These are phyloP conservation scores for Chaunax sp. DNA, from an alignment of 2,797 vertebrate genomes.

Conservation along the genomic window DNA sequence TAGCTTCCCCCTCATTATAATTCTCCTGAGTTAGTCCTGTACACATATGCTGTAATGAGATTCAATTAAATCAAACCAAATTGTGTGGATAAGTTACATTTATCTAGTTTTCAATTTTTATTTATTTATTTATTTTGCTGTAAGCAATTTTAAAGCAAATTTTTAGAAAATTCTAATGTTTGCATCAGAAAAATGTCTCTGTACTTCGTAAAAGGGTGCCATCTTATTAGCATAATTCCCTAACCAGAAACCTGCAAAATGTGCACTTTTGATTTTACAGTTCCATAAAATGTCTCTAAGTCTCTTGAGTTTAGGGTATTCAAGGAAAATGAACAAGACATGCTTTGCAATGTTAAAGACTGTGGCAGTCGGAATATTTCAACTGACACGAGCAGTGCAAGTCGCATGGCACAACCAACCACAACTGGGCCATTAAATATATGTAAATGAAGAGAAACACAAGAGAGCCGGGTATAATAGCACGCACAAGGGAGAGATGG, in stretches of 20 bases:
- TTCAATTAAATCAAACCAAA: slow-evolving; percentile 62
- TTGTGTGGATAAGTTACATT: slow-evolving; percentile 47
- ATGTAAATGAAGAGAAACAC: slow-evolving; percentile 99
- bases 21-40: slow-evolving; percentile 63
- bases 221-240: slow-evolving; percentile 83
- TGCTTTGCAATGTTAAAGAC: slow-evolving; percentile 92
- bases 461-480: slow-evolving; percentile 97
- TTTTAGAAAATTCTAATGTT: slow-evolving; percentile 8
- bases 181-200: slow-evolving; percentile 17
- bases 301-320: slow-evolving; percentile 78
- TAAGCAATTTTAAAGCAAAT: slow-evolving; percentile 20
- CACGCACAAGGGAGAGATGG: slow-evolving; percentile 99
- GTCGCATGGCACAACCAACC: slow-evolving; percentile 95
- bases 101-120: not conserved
- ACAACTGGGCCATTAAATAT: slow-evolving; percentile 99
- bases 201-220: slow-evolving; percentile 39
- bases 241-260: slow-evolving; percentile 88
- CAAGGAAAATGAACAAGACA: slow-evolving; percentile 90
- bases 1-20: slow-evolving; percentile 48
- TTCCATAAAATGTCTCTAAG: slow-evolving; percentile 86
- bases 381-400: slow-evolving; percentile 95
- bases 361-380: slow-evolving; percentile 96
- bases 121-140: slow-evolving; percentile 27
- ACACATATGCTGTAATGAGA: slow-evolving; percentile 64
- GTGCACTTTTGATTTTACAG: slow-evolving; percentile 91